Base-by-base conservation (phyloP, 2,797 vertebrate species). In the Intellagama lesueurii region DNA sequence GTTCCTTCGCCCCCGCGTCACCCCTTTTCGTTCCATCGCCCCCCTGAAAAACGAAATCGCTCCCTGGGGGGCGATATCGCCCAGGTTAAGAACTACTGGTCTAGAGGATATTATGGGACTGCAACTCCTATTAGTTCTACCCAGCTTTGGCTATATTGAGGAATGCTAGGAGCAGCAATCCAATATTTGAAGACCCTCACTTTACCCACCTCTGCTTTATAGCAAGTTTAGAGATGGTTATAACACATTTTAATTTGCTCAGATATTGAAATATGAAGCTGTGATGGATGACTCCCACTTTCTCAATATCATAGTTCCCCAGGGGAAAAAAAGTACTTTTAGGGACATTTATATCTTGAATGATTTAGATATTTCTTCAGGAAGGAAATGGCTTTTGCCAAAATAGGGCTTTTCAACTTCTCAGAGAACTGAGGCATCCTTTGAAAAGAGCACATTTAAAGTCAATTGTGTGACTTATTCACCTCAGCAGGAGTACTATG, bases 391-490 rank as follows among this genome's bases (percentile, higher is more conserved):
- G 26, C 47, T 83, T 83, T 76, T 88, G 47, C 77, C 47, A 69
- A 84, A 78, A 49, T 56, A 80, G 66, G 30, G 35, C 19, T 81
- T 82, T 79, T 83, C 81, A 77, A 30, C 28, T 32, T 66, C 60
- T 56, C 11, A 40, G n/a, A 79, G 30, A 83, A 68, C 28, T 24
- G 77, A 79, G 26, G 7, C 9, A 70, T n/a, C 26, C 32, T 78
- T 47, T 84, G 64, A 56, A 78, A 84, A 78, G 87, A 44, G 47
- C 73, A 83, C 35, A 30, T 84, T 84, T 78, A 78, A 88, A 84
- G 75, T 84, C 81, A 77, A 60, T 70, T 84, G 64, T 40, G 28
- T 70, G 73, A 88, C 47, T 77, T 78, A 44, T 28, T 83, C 44
- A 88, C 76, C 40, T 70, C 28, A 14, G 30, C 56, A 26, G 30